Evolutionary conservation across 2,797 vertebrate species (phyloP).

Genomic region (Characodon lateralis): DNA sequence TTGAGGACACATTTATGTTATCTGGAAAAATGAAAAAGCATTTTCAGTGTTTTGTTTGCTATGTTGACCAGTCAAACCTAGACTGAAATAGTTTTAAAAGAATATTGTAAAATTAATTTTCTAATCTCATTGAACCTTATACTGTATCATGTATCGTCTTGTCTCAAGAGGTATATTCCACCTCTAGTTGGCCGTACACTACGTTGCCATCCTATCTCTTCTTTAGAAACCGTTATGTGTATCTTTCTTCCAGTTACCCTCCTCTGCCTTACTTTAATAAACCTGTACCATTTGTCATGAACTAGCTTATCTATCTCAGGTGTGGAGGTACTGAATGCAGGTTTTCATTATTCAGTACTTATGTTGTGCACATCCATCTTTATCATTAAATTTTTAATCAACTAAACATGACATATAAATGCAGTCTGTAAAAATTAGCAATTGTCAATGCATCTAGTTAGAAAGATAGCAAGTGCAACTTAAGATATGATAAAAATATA

Average conservation of each 20-base stretch:
- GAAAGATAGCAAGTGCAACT: not conserved
- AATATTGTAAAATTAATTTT: no score
- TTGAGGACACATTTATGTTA: not conserved
- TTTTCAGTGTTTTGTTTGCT: not conserved
- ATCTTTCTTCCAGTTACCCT: not conserved
- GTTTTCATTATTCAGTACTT: not conserved
- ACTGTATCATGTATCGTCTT: no score
- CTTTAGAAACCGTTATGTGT: not conserved
- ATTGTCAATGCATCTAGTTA: not conserved
- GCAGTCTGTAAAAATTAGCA: not conserved
- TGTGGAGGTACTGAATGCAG: not conserved
- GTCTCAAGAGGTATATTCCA: no score
- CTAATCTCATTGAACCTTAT: no score
- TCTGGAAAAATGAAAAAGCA: not conserved
- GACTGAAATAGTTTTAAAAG: not conserved
- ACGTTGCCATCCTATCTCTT: no score
- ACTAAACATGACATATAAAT: not conserved
- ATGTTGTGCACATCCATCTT: not conserved
- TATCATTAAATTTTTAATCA: not conserved
- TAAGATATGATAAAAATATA: not conserved
- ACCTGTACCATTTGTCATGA: slow-evolving; percentile 30
- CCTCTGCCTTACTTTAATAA: not conserved
- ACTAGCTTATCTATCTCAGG: slow-evolving; percentile 27
- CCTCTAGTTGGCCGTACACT: no score
- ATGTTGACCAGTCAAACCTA: not conserved